These are phyloP conservation scores for Xestia xanthographa DNA, from an alignment of 2,888 invertebrate species.

Conservation along the genomic window DNA sequence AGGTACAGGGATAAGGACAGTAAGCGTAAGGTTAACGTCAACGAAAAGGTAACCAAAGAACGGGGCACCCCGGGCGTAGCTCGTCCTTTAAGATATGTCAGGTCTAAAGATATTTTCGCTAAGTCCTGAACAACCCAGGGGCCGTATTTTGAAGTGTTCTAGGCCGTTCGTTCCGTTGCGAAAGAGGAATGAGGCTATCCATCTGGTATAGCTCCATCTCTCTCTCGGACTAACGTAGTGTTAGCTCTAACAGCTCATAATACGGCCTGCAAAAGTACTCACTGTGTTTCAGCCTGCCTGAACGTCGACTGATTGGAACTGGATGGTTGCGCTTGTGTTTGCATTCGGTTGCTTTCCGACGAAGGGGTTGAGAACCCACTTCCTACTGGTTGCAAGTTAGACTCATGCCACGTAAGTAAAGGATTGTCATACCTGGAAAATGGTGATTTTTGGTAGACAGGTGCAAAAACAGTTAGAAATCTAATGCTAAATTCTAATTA, in stretches of 20 bases:
- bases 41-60: not conserved
- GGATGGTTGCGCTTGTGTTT: slow-evolving; percentile 3
- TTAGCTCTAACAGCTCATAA: slow-evolving; percentile 33
- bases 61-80: not conserved
- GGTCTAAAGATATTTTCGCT: slow-evolving; percentile 21
- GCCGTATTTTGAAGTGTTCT: slow-evolving; percentile 32
- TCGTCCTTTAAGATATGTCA: not conserved
- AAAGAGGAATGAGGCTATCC: not conserved
- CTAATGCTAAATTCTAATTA: slow-evolving; percentile 22
- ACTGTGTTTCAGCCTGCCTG: slow-evolving; percentile 85
- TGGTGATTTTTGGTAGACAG: slow-evolving; percentile 57
- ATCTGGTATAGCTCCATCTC: not conserved
- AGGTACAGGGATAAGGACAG: not conserved
- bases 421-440: slow-evolving; percentile 76
- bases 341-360: slow-evolving; percentile 36
- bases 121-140: slow-evolving; percentile 5
- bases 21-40: not conserved
- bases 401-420: slow-evolving; percentile 81
- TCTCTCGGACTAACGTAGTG: not conserved
- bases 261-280: slow-evolving; percentile 48
- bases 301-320: slow-evolving; percentile 60
- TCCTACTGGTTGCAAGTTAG: slow-evolving; percentile 76
- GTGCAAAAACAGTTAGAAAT: slow-evolving; percentile 48
- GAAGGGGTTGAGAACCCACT: slow-evolving; percentile 63
- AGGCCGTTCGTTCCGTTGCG: not conserved